A percentile compares a stretch with the other conserved stretches of the same genome.
Evolutionary conservation across 2,888 invertebrate genomes (phyloP).

Genomic region (Copidosoma aretas): DNA sequence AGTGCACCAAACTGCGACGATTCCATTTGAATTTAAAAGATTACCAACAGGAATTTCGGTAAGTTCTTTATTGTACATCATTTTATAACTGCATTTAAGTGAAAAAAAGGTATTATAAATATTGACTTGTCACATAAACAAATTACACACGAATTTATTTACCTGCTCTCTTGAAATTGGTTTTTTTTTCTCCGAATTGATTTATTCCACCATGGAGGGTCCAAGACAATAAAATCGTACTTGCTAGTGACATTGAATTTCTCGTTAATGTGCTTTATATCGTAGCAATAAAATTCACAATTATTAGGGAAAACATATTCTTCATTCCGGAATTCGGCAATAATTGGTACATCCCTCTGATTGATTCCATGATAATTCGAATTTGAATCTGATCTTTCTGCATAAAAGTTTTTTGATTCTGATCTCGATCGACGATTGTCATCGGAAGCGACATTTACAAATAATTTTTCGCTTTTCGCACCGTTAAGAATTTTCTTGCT

Average conservation of each 20-base stretch:
- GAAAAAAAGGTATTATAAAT: conserved; percentile 18
- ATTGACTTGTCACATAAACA: conserved; percentile 26
- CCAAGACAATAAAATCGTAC: conserved; percentile 85
- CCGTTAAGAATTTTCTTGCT: conserved; percentile 47
- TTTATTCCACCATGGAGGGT: conserved; percentile 97
- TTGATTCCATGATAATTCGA: conserved; percentile 68
- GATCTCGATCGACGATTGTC: conserved; percentile 59
- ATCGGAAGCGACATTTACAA: conserved; percentile 46
- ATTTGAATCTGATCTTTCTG: conserved; percentile 54
- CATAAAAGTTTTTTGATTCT: conserved; percentile 60
- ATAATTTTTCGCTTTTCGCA: conserved; percentile 48
- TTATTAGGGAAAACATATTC: conserved; percentile 73
- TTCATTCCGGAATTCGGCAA: conserved; percentile 63
- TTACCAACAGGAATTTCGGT: conserved; percentile 73
- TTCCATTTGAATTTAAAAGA: conserved; percentile 69
- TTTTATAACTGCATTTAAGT: conserved; percentile 71
- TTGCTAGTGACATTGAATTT: conserved; percentile 64
- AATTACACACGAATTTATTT: conserved; percentile 45
- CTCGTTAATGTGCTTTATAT: conserved; percentile 68
- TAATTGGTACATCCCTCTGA: conserved; percentile 63
- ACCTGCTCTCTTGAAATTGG: conserved; percentile 70
- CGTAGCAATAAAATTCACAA: conserved; percentile 73
- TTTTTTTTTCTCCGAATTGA: conserved; percentile 83
- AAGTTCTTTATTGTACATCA: conserved; percentile 81
- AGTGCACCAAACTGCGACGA: conserved; percentile 92